Percentiles rank a stretch among this genome's conserved stretches.
Evolutionary conservation across 2,888 invertebrate genomes (phyloP).

Genomic region (Apodemia duryi): DNA sequence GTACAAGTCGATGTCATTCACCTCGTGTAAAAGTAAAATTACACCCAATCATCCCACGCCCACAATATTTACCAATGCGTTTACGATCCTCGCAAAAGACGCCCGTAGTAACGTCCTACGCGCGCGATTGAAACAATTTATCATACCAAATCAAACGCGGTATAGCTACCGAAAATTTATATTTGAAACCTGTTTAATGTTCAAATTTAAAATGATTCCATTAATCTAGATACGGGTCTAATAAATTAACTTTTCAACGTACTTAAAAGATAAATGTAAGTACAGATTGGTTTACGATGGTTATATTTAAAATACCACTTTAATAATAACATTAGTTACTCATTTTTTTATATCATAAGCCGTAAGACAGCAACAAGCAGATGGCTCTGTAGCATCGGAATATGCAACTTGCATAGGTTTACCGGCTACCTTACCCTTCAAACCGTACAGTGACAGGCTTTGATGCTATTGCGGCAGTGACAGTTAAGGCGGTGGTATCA

Average conservation of each 20-base stretch:
- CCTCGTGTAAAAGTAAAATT: conserved; percentile 67
- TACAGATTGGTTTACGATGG: background rate
- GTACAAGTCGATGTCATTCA: conserved; percentile 51
- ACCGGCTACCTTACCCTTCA: no score
- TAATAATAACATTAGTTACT: no score
- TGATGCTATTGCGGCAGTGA: no score
- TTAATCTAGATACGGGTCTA: background rate
- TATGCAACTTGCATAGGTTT: no score
- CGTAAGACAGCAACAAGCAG: no score
- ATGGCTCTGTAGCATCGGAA: no score
- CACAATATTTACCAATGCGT: conserved; percentile 64
- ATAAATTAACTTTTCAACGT: conserved; percentile 3
- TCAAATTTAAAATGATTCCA: background rate
- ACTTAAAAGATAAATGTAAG: background rate
- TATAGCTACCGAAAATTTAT: conserved; percentile 20
- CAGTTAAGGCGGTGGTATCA: no score
- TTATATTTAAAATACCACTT: background rate
- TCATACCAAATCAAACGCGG: conserved; percentile 33
- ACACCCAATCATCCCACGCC: conserved; percentile 64
- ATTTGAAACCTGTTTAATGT: conserved; percentile 12
- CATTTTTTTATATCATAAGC: no score
- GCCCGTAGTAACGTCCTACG: conserved; percentile 44
- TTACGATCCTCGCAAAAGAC: conserved; percentile 55
- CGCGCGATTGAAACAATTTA: conserved; percentile 39
- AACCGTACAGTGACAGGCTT: no score